Evolutionary conservation across 2,888 invertebrate species (phyloP), one percentile per base, ranked within the genome.

Genomic region (Agrotis ipsilon): DNA sequence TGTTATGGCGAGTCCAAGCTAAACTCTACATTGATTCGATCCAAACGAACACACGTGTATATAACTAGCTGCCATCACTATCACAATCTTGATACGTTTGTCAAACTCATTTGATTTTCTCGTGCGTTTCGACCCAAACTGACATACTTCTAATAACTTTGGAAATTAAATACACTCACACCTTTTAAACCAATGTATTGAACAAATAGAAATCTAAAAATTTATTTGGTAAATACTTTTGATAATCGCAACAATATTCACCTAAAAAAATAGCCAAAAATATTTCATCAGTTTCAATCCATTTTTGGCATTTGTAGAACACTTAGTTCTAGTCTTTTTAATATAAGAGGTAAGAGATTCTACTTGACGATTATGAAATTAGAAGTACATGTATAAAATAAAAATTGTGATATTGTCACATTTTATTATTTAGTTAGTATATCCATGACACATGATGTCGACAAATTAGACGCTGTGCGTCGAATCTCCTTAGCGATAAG

Each of bases 401-500:
- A 52, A 39, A 11, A 32, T 32, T 52, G 45, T 51, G 32, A 71
- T 49, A 68, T 54, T 46, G 11, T 67, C 32, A 55, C 11, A 43
- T 27, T 59, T 21, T 16, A 52, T 45, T 16, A 27, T 1, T 58
- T 48, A 45, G 13, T 54, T 55, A 54, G 52, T 74, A n/a, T 21
- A 64, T 68, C 62, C 61, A 80, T 76, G 65, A 75, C 76, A 69
- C 49, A 2, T 48, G 27, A 77, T 13, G 55, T 63, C 27, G 3
- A 54, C 43, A 52, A 49, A 48, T 54, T 68, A 81, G 78, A 27
- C 72, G 78, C 72, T 62, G 51, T 72, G 78, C 78, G 60, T 77
- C 61, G 78, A 79, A 79, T 79, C 78, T 79, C 78, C 0, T 58
- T 59, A 60, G 9, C 5, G 11, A 58, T 81, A 81, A 72, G 67